Evolutionary conservation across 2,113 vertebrate species (phyloP).

Genomic region (Rana temporaria): DNA sequence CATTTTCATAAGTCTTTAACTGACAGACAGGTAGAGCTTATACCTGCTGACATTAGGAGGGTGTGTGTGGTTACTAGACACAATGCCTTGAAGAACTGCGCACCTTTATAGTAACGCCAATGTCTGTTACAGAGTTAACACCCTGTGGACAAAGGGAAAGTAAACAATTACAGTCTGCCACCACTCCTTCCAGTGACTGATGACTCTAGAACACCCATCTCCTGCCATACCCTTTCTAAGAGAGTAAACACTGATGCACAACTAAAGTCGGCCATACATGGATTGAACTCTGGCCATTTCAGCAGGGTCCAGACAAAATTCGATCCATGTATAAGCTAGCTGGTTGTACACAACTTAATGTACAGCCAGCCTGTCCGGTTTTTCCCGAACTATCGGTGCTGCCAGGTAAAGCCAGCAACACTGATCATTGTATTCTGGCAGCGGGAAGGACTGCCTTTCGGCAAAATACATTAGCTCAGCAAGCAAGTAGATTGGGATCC

Average conservation of each 20-base stretch:
- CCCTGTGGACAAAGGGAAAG: background rate
- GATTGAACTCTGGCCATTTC: too few relatives aligned
- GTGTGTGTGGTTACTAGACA: constrained; percentile 19
- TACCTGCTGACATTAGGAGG: background rate
- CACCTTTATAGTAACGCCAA: background rate
- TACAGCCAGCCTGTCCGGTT: too few relatives aligned
- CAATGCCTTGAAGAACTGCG: background rate
- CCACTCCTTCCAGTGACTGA: constrained; percentile 10
- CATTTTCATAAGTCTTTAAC: background rate
- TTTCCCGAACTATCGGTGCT: too few relatives aligned
- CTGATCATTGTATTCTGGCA: too few relatives aligned
- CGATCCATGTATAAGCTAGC: too few relatives aligned
- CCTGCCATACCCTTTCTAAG: background rate
- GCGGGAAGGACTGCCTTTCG: too few relatives aligned
- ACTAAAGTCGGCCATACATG: background rate
- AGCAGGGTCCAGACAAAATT: too few relatives aligned
- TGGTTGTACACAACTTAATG: too few relatives aligned
- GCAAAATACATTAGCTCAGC: too few relatives aligned
- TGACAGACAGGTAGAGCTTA: background rate
- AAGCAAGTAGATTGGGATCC: too few relatives aligned
- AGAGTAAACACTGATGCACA: background rate
- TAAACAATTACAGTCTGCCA: constrained; percentile 14
- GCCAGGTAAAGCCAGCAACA: too few relatives aligned
- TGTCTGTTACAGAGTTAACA: constrained; percentile 3
- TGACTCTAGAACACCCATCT: background rate